These are phyloP conservation scores for Bombus superbus DNA, from an alignment of 1,140 invertebrate genomes.

Conservation along the genomic window DNA sequence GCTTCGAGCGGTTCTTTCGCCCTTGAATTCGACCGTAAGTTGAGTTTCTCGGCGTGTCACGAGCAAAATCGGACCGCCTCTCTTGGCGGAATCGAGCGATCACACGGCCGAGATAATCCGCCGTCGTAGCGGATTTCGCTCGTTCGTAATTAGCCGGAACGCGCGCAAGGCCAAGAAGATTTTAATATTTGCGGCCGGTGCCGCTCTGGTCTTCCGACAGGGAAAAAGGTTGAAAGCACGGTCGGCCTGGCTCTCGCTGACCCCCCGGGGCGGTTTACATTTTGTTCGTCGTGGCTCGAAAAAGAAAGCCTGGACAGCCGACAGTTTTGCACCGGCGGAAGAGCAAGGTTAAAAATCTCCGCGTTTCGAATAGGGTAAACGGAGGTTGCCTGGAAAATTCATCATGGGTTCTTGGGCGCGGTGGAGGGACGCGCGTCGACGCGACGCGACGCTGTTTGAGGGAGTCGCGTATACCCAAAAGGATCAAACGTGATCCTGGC, in stretches of 20 bases:
- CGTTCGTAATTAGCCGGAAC: not conserved
- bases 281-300: not conserved
- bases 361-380: not conserved
- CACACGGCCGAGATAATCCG: not conserved
- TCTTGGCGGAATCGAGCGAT: not conserved
- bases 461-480: constrained; percentile 60
- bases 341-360: not conserved
- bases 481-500: constrained; percentile 76
- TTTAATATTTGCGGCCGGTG: not conserved
- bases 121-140: not conserved
- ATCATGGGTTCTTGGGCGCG: not conserved
- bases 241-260: not conserved
- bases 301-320: not conserved
- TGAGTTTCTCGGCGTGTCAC: not conserved
- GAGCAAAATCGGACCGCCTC: not conserved
- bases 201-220: no score
- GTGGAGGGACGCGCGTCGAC: not conserved
- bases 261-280: not conserved
- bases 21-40: not conserved
- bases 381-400: not conserved
- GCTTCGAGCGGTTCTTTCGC: not conserved
- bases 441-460: constrained; percentile 34
- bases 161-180: not conserved
- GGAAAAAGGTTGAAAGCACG: not conserved
- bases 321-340: no score